Evolutionary conservation across 1,140 invertebrate species (phyloP).

Genomic region (Dreissena rostriformis): DNA sequence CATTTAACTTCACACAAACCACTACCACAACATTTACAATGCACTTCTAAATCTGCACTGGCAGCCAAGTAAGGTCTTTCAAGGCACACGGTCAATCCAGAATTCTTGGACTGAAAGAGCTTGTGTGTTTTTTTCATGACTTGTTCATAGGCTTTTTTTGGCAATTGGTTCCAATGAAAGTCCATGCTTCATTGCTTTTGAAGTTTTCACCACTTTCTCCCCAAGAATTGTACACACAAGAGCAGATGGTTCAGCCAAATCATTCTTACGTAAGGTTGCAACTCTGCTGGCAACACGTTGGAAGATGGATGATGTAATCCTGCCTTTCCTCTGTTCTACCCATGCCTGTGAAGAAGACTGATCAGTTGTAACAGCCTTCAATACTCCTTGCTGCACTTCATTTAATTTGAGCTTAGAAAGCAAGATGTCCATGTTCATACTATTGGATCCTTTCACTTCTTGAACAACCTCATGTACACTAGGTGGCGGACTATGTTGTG

Average conservation of each 20-base stretch:
- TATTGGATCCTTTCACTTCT: not conserved
- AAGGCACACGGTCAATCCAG: conserved; percentile 7
- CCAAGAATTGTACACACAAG: conserved; percentile 19
- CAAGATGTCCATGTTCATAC: not conserved
- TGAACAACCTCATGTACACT: not conserved
- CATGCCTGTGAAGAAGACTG: conserved; percentile 12
- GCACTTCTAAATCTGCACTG: conserved; percentile 37
- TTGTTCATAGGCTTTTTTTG: conserved; percentile 28
- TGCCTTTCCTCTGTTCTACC: conserved; percentile 17
- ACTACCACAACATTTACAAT: conserved; percentile 31
- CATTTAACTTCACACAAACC: conserved; percentile 49
- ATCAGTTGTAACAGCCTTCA: not conserved
- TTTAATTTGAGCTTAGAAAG: not conserved
- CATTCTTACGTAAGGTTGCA: conserved; percentile 16
- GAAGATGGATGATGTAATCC: conserved; percentile 37
- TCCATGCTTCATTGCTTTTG: conserved; percentile 51
- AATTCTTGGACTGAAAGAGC: conserved; percentile 20
- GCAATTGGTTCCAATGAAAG: conserved; percentile 28
- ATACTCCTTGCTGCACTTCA: not conserved
- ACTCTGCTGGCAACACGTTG: conserved; percentile 15
- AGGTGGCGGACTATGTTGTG: too few relatives aligned
- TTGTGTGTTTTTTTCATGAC: conserved; percentile 36
- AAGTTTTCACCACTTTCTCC: not conserved
- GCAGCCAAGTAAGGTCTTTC: conserved; percentile 18
- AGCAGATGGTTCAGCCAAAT: not conserved